phyloP scores from a whole-genome alignment of 2,113 vertebrate species.

The Chelonoidis abingdonii region DNA sequence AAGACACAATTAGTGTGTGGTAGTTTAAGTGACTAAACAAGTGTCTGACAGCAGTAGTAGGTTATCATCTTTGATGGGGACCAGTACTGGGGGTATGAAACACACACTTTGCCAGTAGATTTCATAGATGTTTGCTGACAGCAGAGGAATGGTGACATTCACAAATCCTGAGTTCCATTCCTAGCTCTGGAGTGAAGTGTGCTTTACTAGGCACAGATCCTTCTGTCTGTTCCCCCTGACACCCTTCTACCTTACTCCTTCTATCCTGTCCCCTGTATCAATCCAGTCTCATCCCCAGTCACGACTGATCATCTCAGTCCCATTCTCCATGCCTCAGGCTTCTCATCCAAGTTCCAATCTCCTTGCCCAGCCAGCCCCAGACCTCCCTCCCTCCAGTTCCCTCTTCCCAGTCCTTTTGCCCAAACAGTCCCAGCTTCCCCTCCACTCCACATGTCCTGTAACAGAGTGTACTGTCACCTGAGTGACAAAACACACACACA shows the following conservation, averaged over 20 bases:
- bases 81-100: not conserved
- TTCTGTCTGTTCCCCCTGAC: not conserved
- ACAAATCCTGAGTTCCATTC: not conserved
- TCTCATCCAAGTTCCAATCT: not conserved
- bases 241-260: not conserved
- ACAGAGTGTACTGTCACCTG: not conserved
- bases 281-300: not conserved
- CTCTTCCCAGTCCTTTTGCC: not conserved
- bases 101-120: not conserved
- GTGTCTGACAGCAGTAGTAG: not conserved
- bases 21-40: not conserved
- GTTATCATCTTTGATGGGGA: not conserved
- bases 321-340: not conserved
- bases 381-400: not conserved
- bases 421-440: not conserved
- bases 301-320: too few species aligned
- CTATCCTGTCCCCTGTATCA: not conserved
- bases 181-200: accelerated
- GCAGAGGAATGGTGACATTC: not conserved
- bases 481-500: not conserved
- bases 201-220: not conserved
- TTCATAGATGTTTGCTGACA: not conserved
- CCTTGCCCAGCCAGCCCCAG: not conserved
- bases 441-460: not conserved
- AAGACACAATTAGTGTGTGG: not conserved